phyloP scores from a whole-genome alignment of 2,888 invertebrate genomes.

The Ormia ochracea region DNA sequence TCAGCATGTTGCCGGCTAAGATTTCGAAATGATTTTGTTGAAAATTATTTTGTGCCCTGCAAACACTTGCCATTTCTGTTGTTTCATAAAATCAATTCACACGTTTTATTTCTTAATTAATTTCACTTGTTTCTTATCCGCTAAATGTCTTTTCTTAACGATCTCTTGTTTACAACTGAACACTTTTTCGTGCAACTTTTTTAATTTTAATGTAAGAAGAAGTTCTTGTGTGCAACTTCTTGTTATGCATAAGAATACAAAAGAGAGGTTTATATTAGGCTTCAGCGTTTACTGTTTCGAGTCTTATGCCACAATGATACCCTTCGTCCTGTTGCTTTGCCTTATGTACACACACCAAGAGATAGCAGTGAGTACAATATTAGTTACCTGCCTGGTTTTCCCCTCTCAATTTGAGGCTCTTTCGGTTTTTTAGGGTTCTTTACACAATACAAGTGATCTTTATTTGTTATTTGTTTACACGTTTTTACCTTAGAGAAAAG shows the following conservation, averaged over 20 bases:
- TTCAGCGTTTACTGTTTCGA: constrained; percentile 75
- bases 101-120: constrained; percentile 13
- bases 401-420: constrained; percentile 42
- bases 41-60: constrained; percentile 67
- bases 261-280: constrained; percentile 48
- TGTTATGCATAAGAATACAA: constrained; percentile 16
- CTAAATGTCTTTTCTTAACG: constrained; percentile 49
- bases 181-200: constrained; percentile 38
- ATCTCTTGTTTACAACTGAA: constrained; percentile 60
- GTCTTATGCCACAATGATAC: constrained; percentile 79
- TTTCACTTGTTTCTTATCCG: constrained; percentile 33
- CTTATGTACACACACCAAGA: constrained; percentile 71
- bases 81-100: constrained; percentile 29
- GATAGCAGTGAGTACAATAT: constrained; percentile 38
- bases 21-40: constrained; percentile 71
- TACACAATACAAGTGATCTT: constrained; percentile 42
- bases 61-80: constrained; percentile 71
- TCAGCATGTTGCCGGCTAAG: constrained; percentile 69
- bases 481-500: constrained; percentile 1
- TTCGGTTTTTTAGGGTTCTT: constrained; percentile 55
- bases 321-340: constrained; percentile 76
- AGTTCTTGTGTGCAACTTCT: constrained; percentile 44
- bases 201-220: constrained; percentile 15
- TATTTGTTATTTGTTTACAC: neutral
- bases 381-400: constrained; percentile 55